Conservation (phyloP, 2,888 invertebrate genomes). For the Ophion obscuratus region DNA sequence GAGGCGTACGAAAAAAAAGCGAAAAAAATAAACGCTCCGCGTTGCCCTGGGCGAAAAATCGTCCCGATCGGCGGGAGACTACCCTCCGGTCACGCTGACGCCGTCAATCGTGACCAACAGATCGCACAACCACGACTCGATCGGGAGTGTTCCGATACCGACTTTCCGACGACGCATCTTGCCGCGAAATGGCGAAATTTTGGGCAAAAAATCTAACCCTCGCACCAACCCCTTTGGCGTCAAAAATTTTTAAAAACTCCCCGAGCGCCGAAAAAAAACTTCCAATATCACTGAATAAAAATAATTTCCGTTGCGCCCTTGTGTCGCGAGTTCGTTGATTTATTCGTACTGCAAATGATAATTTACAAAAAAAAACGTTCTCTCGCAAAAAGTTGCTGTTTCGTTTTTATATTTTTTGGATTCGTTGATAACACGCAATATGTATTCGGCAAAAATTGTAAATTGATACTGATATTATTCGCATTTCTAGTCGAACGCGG, state of each 20-base stretch:
- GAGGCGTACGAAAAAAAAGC: neutral
- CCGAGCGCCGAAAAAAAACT: neutral
- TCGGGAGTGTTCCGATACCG: conserved; percentile 75
- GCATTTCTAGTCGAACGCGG: neutral
- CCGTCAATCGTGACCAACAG: conserved; percentile 33
- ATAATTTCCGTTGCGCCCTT: neutral
- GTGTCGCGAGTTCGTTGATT: neutral
- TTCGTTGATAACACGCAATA: too few relatives aligned
- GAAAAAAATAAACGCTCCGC: neutral
- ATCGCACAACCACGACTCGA: conserved; percentile 22
- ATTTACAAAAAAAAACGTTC: neutral
- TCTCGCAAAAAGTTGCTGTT: neutral
- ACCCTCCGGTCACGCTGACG: conserved; percentile 55
- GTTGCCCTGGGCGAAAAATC: conserved; percentile 28
- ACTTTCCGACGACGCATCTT: conserved; percentile 79
- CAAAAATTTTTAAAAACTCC: neutral
- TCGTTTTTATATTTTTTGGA: neutral
- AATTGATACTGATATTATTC: neutral
- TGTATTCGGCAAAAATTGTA: neutral
- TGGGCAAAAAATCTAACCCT: conserved; percentile 5
- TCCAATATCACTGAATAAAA: neutral
- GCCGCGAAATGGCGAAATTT: conserved; percentile 60
- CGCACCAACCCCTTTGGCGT: neutral
- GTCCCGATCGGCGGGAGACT: conserved; percentile 30
- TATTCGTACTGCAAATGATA: neutral